Conservation (phyloP, 1,140 invertebrate species). For the Zaprionus capensis region DNA sequence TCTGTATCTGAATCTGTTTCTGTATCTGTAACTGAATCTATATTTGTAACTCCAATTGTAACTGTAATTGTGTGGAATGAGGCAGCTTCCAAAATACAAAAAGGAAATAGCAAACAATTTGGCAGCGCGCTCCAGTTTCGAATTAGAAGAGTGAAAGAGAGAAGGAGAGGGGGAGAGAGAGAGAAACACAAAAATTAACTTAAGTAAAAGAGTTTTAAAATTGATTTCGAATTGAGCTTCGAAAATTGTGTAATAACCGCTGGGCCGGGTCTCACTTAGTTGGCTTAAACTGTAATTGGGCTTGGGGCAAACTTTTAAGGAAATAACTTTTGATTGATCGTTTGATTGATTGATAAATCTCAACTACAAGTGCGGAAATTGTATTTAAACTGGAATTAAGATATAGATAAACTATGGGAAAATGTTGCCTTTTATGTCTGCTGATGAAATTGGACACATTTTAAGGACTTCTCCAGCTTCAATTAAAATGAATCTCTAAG, state of each 20-base stretch:
- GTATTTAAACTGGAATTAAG: neutral
- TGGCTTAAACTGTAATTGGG: slow-evolving; percentile 9
- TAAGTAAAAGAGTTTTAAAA: slow-evolving; percentile 60
- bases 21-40: slow-evolving; percentile 14
- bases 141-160: slow-evolving; percentile 28
- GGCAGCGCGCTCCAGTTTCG: slow-evolving; percentile 63
- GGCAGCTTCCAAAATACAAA: slow-evolving; percentile 60
- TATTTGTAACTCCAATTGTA: neutral
- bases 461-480: neutral
- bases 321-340: slow-evolving; percentile 9
- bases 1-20: slow-evolving; percentile 13
- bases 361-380: slow-evolving; percentile 1
- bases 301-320: slow-evolving; percentile 2
- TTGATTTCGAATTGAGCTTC: slow-evolving; percentile 65
- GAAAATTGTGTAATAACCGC: slow-evolving; percentile 52
- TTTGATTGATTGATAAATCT: neutral
- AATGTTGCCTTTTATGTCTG: neutral
- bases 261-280: slow-evolving; percentile 3
- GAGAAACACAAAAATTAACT: slow-evolving; percentile 41
- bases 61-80: slow-evolving; percentile 40
- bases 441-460: neutral
- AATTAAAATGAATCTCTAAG: neutral
- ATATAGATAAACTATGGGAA: neutral
- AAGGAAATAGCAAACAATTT: slow-evolving; percentile 43
- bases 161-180: neutral